Conservation (phyloP, 2,113 vertebrate genomes). For the Paramormyrops kingsleyae region DNA sequence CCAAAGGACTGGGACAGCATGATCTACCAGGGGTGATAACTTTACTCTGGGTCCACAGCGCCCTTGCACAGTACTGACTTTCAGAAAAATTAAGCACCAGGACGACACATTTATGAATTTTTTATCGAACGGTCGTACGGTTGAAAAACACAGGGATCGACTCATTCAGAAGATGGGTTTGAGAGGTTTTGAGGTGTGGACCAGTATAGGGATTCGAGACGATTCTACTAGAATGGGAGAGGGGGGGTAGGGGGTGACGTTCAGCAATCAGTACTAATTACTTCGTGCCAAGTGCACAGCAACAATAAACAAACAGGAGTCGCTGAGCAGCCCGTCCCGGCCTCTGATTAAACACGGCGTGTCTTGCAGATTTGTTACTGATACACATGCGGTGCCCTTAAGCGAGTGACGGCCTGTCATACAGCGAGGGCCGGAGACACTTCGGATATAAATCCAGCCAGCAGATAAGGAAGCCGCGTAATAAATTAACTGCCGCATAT, state of each 20-base stretch:
- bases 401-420: conserved; percentile 96
- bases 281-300: conserved; percentile 75
- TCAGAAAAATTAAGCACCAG: neutral
- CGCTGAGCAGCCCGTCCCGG: conserved; percentile 74
- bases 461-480: conserved; percentile 98
- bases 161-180: neutral
- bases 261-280: conserved; percentile 83
- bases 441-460: conserved; percentile 95
- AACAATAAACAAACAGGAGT: conserved; percentile 81
- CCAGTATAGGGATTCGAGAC: conserved; percentile 53
- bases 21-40: neutral
- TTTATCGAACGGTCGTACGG: neutral
- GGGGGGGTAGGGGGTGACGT: conserved; percentile 64
- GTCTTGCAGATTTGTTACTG: conserved; percentile 76
- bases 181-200: conserved; percentile 31
- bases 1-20: neutral
- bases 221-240: conserved; percentile 51
- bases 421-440: conserved; percentile 77
- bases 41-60: neutral
- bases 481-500: conserved; percentile 98
- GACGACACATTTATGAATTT: neutral
- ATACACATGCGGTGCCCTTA: conserved; percentile 97
- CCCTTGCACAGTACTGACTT: neutral
- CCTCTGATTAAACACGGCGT: conserved; percentile 76
- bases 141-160: neutral